These are phyloP conservation scores for Hippocampus guttulatus DNA, from an alignment of 2,113 vertebrate species.

Conservation along the genomic window DNA sequence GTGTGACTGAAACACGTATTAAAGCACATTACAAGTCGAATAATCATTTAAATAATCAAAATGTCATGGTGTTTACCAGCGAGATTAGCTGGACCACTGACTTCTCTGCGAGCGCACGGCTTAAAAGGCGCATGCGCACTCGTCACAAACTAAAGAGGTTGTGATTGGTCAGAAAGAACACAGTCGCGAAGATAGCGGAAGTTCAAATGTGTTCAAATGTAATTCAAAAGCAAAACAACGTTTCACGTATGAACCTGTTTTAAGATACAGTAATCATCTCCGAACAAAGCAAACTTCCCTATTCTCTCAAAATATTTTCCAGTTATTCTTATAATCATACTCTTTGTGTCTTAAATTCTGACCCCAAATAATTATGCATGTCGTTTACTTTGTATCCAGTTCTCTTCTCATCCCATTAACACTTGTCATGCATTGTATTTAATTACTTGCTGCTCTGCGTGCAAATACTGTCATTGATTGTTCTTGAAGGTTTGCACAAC, in stretches of 20 bases:
- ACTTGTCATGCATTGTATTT: too few relatives aligned
- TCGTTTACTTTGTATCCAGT: too few relatives aligned
- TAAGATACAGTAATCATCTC: not conserved
- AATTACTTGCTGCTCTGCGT: too few relatives aligned
- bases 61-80: conserved; percentile 10
- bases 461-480: too few relatives aligned
- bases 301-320: too few relatives aligned
- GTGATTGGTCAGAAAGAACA: not conserved
- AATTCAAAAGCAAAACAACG: too few relatives aligned
- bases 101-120: conserved; percentile 9
- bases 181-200: not conserved
- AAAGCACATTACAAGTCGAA: rapidly evolving
- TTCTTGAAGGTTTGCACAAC: too few relatives aligned
- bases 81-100: conserved; percentile 32
- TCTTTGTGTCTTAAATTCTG: too few relatives aligned
- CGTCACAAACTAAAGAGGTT: not conserved
- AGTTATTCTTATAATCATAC: too few relatives aligned
- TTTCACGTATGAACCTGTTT: not conserved
- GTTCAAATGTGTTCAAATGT: not conserved
- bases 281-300: too few relatives aligned
- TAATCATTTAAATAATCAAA: rapidly evolving
- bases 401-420: too few relatives aligned
- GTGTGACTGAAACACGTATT: not conserved
- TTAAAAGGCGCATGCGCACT: not conserved
- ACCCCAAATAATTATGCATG: too few relatives aligned